phyloP scores from a whole-genome alignment of 2,113 vertebrate genomes.

The Embiotoca jacksoni region DNA sequence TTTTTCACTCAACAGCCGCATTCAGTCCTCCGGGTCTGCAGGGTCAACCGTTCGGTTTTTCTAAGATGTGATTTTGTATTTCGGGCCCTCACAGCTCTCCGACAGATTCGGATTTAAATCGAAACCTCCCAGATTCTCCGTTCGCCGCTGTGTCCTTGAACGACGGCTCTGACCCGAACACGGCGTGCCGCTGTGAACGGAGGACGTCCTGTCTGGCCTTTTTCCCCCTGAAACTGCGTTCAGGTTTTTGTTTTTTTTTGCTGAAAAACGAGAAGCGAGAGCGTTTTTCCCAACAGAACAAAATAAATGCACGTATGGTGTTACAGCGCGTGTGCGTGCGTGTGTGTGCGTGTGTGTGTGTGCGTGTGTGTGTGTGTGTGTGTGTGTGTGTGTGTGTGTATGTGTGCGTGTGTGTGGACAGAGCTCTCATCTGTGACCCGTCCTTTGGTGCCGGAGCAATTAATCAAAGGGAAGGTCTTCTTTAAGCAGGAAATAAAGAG shows the following conservation, averaged over 20 bases:
- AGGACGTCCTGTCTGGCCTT: constrained; percentile 20
- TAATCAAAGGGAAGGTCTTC: constrained; percentile 42
- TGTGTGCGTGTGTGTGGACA: not conserved
- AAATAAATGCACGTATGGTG: constrained; percentile 25
- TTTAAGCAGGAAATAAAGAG: constrained; percentile 1
- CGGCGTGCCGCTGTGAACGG: not conserved
- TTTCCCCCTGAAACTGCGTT: not conserved
- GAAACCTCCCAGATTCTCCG: constrained; percentile 2
- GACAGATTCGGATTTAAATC: not conserved
- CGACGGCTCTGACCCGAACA: constrained; percentile 26
- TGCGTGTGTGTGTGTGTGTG: not conserved
- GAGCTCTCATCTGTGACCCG: constrained; percentile 47
- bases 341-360: not conserved
- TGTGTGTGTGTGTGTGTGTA: not conserved
- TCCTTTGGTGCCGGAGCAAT: constrained; percentile 42
- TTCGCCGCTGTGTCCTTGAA: constrained; percentile 17
- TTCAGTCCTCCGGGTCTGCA: not conserved
- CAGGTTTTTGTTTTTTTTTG: not conserved
- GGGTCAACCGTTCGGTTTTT: too few species aligned
- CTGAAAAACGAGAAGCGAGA: constrained; percentile 42
- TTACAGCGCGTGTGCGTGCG: constrained; percentile 7
- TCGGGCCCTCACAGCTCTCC: not conserved
- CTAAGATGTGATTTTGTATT: not conserved
- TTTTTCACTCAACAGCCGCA: not conserved
- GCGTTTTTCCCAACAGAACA: constrained; percentile 25